Base-by-base conservation (phyloP, 2,113 vertebrate genomes). In the Dasyprocta punctata region DNA sequence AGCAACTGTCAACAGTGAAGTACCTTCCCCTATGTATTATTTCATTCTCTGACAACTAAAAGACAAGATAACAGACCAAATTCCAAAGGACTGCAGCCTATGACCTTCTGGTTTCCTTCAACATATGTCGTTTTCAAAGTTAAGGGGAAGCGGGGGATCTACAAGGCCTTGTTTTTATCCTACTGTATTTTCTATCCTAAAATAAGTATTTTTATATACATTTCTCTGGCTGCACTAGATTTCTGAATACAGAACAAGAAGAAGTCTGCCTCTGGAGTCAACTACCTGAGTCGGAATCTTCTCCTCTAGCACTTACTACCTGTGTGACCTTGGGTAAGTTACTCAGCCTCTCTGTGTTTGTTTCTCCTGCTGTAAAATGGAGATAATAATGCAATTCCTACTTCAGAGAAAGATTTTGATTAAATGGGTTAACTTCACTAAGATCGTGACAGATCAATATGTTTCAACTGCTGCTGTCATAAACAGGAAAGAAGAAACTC, bases 111-210 rank as follows among this genome's bases (percentile, higher is more conserved):
- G 28, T 84, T 81, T 85, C 22, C 69, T 92, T 22, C 38, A 85
- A 82, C 81, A 96, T 61, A 91, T 84, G 77, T 94, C 58, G 33
- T 89, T 78, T 90, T 58, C 58, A 92, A 95, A 91, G 41, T 12
- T 36, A 92, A 86, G 10, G 8, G 24, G 90, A 44, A 87, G 52
- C 7, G 36, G 93, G 44, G 1, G 30, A 92, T 14, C 36, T 19
- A 4, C 52, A 17, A 78, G 24, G 89, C 22, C 36, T 93, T 58
- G 58, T 94, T 94, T 80, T 95, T 83, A 90, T 63, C 33, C 49
- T 86, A 26, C 26, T 67, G 16, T 33, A 73, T 65, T 90, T 96
- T 86, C 38, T 96, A 2, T 67, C 65, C n/a, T 82, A n/a, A 87
- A 73, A 92, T 65, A 90, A 63, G 56, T 60, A 38, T 77, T 28